Percentiles rank a stretch among this genome's conserved stretches.
Conservation (phyloP, 37 sponge, comb jelly and placozoan species). For the Lycopodina hypogea region DNA sequence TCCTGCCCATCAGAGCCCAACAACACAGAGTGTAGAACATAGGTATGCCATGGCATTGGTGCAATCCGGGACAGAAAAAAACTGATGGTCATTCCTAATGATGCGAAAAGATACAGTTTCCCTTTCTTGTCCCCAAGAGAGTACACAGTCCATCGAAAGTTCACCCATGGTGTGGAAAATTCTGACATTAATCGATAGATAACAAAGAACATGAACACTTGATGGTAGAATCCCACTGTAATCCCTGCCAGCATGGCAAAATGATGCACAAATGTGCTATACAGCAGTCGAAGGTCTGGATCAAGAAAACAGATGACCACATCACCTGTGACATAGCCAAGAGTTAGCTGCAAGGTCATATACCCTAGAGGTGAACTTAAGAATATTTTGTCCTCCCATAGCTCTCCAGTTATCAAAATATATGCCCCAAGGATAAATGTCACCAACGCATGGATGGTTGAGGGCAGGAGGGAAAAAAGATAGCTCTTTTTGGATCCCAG, state of each 20-base stretch:
- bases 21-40: neutral
- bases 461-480: conserved; percentile 44
- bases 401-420: conserved; percentile 8
- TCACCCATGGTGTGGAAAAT: conserved; percentile 62
- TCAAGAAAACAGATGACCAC: conserved; percentile 34
- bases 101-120: conserved; percentile 3
- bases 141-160: conserved; percentile 29
- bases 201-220: conserved; percentile 46
- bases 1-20: conserved; percentile 3
- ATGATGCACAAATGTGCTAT: conserved; percentile 38
- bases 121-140: conserved; percentile 3
- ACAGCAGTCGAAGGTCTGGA: conserved; percentile 33
- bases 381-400: conserved; percentile 16
- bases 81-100: conserved; percentile 35
- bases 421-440: neutral
- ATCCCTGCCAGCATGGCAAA: conserved; percentile 30
- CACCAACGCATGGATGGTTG: conserved; percentile 63
- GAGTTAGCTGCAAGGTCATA: conserved; percentile 34
- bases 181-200: conserved; percentile 43
- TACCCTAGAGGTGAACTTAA: conserved; percentile 45
- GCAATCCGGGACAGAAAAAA: conserved; percentile 62
- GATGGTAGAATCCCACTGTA: conserved; percentile 16
- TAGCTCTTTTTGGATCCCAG: conserved; percentile 3
- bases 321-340: conserved; percentile 68
- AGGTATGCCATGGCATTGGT: conserved; percentile 54